A percentile compares a stretch with the other conserved stretches of the same genome.
Conservation (phyloP, 2,113 vertebrate genomes). For the Craseonycteris thonglongyai region DNA sequence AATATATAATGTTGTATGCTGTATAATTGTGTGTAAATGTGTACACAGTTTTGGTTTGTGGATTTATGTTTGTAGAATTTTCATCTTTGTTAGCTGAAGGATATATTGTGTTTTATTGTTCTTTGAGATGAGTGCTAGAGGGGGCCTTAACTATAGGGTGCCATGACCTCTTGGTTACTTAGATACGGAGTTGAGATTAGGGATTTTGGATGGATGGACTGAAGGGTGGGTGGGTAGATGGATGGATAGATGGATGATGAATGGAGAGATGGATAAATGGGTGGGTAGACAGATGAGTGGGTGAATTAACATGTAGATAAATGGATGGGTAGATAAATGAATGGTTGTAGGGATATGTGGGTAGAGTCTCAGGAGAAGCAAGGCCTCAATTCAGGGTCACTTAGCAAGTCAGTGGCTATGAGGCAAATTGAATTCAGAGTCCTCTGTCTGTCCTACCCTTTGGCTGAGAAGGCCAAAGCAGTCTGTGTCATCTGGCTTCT, state of each 20-base stretch:
- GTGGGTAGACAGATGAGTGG: neutral
- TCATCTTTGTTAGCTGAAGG: neutral
- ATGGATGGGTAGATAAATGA: neutral
- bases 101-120: neutral
- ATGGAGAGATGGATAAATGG: neutral
- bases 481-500: neutral
- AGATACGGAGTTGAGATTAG: neutral
- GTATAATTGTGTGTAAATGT: neutral
- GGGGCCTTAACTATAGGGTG: neutral
- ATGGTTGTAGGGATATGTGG: neutral
- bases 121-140: neutral
- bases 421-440: neutral
- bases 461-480: neutral
- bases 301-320: too few species aligned
- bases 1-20: neutral
- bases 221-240: neutral
- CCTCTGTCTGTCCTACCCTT: neutral
- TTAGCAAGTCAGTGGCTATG: neutral
- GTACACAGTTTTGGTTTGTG: neutral
- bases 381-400: neutral
- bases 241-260: too few species aligned
- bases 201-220: neutral
- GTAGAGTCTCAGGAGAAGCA: neutral
- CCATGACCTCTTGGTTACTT: neutral
- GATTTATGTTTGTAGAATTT: neutral